Conservation (phyloP, 2,113 vertebrate genomes). For the Geothlypis trichas region DNA sequence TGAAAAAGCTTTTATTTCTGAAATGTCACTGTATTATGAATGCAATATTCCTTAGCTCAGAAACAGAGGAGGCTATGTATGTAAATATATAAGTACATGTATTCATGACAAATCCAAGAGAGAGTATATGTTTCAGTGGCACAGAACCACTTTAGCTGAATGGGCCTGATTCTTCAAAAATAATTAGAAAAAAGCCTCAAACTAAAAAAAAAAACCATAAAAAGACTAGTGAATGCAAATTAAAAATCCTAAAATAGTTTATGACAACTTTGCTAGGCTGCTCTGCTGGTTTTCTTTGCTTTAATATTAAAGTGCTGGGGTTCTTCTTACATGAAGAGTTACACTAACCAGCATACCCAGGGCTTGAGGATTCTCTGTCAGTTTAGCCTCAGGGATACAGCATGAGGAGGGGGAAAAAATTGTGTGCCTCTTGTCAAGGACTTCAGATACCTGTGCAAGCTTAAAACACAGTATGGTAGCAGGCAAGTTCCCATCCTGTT, state of each 20-base stretch:
- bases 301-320: neutral
- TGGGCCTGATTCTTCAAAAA: neutral
- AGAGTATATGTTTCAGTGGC: neutral
- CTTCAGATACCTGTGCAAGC: neutral
- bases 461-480: neutral
- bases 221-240: neutral
- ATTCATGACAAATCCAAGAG: neutral
- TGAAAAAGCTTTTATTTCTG: neutral
- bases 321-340: neutral
- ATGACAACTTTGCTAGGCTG: neutral
- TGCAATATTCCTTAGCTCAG: neutral
- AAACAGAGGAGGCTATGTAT: neutral
- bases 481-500: neutral
- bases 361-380: neutral
- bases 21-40: neutral
- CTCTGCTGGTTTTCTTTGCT: neutral
- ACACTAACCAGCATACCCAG: neutral
- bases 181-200: neutral
- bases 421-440: neutral
- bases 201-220: neutral
- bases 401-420: neutral
- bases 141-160: neutral
- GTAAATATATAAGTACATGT: fast-evolving
- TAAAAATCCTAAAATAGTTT: neutral
- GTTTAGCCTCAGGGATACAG: neutral